Evolutionary conservation across 2,888 invertebrate species (phyloP).

Genomic region (Caenorhabditis sp.): DNA sequence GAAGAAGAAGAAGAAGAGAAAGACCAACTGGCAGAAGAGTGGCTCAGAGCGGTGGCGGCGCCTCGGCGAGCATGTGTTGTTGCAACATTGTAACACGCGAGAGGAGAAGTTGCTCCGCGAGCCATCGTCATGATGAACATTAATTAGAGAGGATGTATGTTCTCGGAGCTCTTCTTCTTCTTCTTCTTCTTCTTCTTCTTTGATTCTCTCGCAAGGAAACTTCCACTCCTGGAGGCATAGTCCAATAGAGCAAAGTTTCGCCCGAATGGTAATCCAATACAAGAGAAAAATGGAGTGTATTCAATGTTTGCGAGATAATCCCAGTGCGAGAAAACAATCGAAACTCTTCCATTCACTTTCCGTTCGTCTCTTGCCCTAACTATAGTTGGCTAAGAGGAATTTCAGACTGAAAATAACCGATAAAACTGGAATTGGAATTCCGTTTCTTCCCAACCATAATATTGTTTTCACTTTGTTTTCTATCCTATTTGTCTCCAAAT

Average conservation of each 20-base stretch:
- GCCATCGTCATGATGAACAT: slow-evolving; percentile 37
- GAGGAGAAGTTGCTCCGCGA: slow-evolving; percentile 7
- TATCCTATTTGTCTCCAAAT: slow-evolving; percentile 39
- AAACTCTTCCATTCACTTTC: background rate
- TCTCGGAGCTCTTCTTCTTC: slow-evolving; percentile 10
- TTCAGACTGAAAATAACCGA: too few relatives aligned
- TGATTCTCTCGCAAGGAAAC: background rate
- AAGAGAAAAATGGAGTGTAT: too few relatives aligned
- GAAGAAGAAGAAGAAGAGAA: too few relatives aligned
- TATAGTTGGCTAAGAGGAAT: background rate
- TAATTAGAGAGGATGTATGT: slow-evolving; percentile 39
- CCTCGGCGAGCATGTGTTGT: slow-evolving; percentile 42
- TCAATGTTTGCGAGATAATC: slow-evolving; percentile 42
- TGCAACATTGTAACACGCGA: slow-evolving; percentile 45
- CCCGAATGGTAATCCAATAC: too few relatives aligned
- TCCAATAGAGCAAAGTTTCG: too few relatives aligned
- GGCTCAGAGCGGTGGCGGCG: too few relatives aligned
- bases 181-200: slow-evolving; percentile 8
- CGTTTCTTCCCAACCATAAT: slow-evolving; percentile 11
- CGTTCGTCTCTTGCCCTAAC: background rate
- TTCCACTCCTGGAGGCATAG: too few relatives aligned
- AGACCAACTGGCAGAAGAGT: slow-evolving; percentile 30
- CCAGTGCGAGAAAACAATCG: slow-evolving; percentile 20
- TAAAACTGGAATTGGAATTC: slow-evolving; percentile 21
- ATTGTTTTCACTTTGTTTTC: background rate